Conservation (phyloP, 2,888 invertebrate species). For the Deroplatys truncata region DNA sequence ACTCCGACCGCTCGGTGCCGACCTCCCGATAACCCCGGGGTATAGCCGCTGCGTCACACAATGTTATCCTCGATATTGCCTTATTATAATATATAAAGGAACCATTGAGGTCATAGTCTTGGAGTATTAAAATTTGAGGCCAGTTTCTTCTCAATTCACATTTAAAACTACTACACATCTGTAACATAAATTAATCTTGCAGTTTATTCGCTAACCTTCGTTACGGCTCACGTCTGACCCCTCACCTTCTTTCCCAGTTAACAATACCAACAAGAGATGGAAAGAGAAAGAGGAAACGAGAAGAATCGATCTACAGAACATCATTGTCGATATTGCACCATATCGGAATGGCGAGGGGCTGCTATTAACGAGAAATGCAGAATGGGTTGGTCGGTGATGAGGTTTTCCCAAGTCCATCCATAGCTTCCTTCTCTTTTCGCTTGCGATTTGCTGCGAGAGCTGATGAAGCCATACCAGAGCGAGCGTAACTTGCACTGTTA, state of each 20-base stretch:
- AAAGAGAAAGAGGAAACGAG: not conserved
- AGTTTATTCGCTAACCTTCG: not conserved
- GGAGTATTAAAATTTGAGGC: not conserved
- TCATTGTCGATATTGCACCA: not conserved
- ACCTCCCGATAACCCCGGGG: no score
- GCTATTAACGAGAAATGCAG: not conserved
- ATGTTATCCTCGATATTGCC: no score
- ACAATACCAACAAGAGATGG: not conserved
- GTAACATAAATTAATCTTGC: not conserved
- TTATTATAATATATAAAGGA: no score
- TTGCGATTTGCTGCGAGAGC: not conserved
- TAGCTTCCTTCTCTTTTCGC: not conserved
- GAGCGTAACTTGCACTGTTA: not conserved
- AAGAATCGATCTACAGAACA: not conserved
- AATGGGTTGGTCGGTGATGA: not conserved
- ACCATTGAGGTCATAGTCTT: no score
- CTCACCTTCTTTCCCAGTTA: not conserved
- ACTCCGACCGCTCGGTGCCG: no score
- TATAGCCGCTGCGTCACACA: no score
- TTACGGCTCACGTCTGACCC: not conserved
- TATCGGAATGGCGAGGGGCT: not conserved
- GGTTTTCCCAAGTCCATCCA: not conserved
- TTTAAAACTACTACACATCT: not conserved
- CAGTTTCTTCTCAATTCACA: not conserved
- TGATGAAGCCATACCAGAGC: not conserved